Conservation (phyloP, 30 jellyfish, hydroid and myxozoan species). For the Nemopilema nomurai region DNA sequence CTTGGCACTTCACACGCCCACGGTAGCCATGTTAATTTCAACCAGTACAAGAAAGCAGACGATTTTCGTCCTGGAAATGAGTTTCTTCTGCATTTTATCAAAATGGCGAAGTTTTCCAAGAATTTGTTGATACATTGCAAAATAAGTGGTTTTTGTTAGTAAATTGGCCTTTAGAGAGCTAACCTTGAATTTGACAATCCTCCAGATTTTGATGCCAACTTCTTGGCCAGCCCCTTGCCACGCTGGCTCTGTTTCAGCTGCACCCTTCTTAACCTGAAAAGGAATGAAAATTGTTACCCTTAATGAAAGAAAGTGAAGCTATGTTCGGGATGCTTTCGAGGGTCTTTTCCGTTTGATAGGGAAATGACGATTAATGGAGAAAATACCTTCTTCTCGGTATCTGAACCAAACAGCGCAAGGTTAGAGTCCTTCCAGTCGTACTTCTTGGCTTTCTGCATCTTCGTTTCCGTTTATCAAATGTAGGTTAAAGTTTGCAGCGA, state of each 20-base stretch:
- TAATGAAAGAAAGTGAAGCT: background rate
- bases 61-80: background rate
- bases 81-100: background rate
- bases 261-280: constrained; percentile 89
- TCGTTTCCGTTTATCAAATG: background rate
- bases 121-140: too few relatives aligned
- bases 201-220: constrained; percentile 92
- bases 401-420: constrained; percentile 98
- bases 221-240: constrained; percentile 97
- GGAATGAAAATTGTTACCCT: background rate
- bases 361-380: background rate
- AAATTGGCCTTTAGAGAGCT: background rate
- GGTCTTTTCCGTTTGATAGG: too few relatives aligned
- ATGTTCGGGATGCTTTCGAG: too few relatives aligned
- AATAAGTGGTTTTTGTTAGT: too few relatives aligned
- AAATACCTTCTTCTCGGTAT: constrained; percentile 92
- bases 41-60: background rate
- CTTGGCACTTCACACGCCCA: background rate
- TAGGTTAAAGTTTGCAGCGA: background rate
- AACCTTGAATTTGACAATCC: constrained; percentile 97
- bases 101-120: too few relatives aligned
- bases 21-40: background rate
- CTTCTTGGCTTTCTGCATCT: constrained; percentile 89
- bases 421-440: constrained; percentile 99
- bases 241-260: constrained; percentile 98